phyloP scores from a whole-genome alignment of 2,113 vertebrate species.

The Rhabdornis inornatus region DNA sequence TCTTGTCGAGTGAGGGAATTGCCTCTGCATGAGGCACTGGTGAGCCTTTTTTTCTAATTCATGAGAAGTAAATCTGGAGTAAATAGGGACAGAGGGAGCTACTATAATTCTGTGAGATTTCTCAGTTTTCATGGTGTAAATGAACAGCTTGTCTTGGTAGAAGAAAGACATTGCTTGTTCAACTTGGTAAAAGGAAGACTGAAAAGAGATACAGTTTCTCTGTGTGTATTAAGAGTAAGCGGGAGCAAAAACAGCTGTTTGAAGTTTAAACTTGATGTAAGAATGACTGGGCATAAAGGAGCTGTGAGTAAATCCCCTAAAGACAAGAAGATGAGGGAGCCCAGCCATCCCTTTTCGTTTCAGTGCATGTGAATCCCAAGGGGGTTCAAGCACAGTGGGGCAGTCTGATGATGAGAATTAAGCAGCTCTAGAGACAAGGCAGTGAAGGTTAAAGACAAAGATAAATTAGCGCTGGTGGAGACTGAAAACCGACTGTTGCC shows the following conservation, averaged over 20 bases:
- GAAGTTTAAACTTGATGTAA: not conserved
- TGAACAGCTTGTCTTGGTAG: not conserved
- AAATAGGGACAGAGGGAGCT: not conserved
- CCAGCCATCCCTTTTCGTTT: not conserved
- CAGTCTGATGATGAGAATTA: not conserved
- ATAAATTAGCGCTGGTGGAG: not conserved
- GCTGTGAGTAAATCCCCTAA: not conserved
- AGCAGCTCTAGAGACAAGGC: not conserved
- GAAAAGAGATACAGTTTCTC: not conserved
- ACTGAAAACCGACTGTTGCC: not conserved
- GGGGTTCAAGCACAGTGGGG: not conserved
- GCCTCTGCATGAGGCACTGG: not conserved
- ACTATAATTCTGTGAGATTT: not conserved
- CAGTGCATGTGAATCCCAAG: rapidly evolving
- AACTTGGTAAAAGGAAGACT: not conserved
- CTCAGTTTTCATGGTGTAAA: not conserved
- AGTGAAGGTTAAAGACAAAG: not conserved
- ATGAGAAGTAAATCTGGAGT: not conserved
- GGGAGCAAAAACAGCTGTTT: not conserved
- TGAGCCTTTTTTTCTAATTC: not conserved
- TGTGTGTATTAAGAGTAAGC: not conserved
- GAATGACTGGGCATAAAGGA: not conserved
- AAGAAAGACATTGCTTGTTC: not conserved
- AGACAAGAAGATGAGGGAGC: not conserved
- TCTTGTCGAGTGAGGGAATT: not conserved